Base-by-base conservation (phyloP, 1,140 invertebrate species). In the Megalonaias nervosa region DNA sequence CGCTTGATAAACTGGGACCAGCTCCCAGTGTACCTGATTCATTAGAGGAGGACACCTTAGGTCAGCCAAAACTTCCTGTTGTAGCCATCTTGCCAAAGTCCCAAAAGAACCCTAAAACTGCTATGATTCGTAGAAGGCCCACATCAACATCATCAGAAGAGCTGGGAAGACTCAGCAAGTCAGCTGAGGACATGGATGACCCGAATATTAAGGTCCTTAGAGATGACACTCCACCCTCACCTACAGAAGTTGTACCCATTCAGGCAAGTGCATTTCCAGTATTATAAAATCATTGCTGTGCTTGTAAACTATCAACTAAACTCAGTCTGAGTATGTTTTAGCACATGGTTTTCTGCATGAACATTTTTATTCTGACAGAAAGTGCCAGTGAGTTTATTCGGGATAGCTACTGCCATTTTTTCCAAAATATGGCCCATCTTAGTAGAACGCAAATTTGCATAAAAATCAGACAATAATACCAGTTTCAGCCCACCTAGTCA, bases 141-240 rank as follows among this genome's bases (percentile, higher is more conserved):
- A 38, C 75, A 26, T 85, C 83, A 15, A 72, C 82, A 1, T 83
- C 83, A 17, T 74, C 76, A 11, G 78, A 81, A 17, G 83, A 85
- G 38, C 74, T 85, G 1, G 67, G 48, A 68, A 80, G 55, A 75
- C 80, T 14, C 74, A 81, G 48, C 58, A 56, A 31, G 71, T 58
- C 66, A 17, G 21, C 16, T 5, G 21, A 31, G 19, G 78, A 73
- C 13, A n/a, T 21, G 15, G 70, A 56, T 58, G 77, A 81, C 21
- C 55, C 15, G 16, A 62, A 66, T 19, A 80, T 81, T 55, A 62
- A 48, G 58, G 55, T 75, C 14, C 57, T 68, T 17, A 61, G 74
- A 19, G 60, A 74, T 38, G 55, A 68, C 23, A 66, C 59, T 57
- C 64, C 74, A 3, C 67, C 79, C 3, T 81, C 79, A 19, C 75